Evolutionary conservation across 2,797 vertebrate species (phyloP), one percentile per base, ranked within the genome.

Genomic region (Rhodeus uyekii): DNA sequence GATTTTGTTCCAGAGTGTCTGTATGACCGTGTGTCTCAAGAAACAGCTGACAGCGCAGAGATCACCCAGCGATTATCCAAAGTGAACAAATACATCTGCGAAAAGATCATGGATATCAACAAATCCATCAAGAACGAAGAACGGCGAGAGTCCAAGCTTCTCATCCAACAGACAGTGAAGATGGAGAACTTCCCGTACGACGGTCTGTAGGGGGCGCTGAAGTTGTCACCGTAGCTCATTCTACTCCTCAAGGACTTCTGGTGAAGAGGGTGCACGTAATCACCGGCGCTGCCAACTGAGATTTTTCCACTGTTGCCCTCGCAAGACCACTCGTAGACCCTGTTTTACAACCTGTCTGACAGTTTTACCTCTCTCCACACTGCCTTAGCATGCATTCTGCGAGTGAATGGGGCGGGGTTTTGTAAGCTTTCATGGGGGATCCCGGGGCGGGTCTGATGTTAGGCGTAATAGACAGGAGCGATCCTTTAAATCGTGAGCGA

Each of bases 61-160:
- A 99, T 99, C 91, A 98, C 98, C 88, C 98, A 99, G 94, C 96
- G 98, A 95, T 95, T 99, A 94, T 99, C 98, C 95, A 99, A 99
- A 96, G 98, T 99, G 94, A 99, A 99, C 97, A 99, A 99, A 93
- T 99, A 99, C 95, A 99, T 99, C 95, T 99, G 98, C 94, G 98
- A 99, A 95, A 99, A 99, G 94, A 99, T 99, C 89, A 99, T 99
- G 98, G 98, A 99, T 94, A 99, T 99, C 96, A 99, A 99, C 96
- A 99, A 99, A 93, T 99, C 98, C 87, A 99, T 98, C 95, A 99
- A 99, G 95, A 99, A 99, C 76, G 98, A 99, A 95, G 98, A 99
- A 93, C 95, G 97, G 85, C 96, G 97, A 91, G 98, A 99, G 93
- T 98, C 98, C 91, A 99, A 98, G 94, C 94, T 96, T 87, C 94